Evolutionary conservation across 2,888 invertebrate species (phyloP).

Genomic region (Eudasyphora cyanicolor): DNA sequence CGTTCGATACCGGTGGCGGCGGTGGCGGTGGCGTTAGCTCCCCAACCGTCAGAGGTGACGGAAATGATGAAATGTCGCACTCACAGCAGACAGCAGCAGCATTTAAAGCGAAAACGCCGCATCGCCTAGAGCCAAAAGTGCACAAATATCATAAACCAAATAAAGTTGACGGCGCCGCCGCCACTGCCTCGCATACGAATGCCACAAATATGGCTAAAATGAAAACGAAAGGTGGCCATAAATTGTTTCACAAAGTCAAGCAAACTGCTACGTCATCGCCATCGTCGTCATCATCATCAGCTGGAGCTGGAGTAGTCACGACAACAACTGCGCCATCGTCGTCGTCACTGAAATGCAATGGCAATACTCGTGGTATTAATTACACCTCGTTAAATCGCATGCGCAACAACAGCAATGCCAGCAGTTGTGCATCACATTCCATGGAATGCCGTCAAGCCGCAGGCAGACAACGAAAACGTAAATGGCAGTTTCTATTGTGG

Average conservation of each 20-base stretch:
- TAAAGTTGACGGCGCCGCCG: not conserved
- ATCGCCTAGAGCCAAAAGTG: constrained; percentile 66
- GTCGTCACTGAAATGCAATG: constrained; percentile 13
- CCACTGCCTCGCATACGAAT: not conserved
- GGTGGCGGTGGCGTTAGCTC: constrained; percentile 45
- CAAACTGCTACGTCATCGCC: constrained; percentile 28
- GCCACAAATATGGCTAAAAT: constrained; percentile 32
- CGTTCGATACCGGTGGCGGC: constrained; percentile 68
- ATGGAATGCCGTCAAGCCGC: constrained; percentile 56
- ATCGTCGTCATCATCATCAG: not conserved
- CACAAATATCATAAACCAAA: constrained; percentile 71
- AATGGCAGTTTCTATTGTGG: constrained; percentile 66
- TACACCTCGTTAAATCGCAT: constrained; percentile 75
- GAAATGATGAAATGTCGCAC: constrained; percentile 62
- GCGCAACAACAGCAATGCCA: constrained; percentile 66
- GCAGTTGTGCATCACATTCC: constrained; percentile 61
- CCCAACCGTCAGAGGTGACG: constrained; percentile 36
- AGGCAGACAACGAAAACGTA: constrained; percentile 55
- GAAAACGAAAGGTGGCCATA: constrained; percentile 60
- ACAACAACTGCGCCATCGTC: constrained; percentile 33
- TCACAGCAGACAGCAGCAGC: constrained; percentile 44
- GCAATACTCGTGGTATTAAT: constrained; percentile 72
- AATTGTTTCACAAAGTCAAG: constrained; percentile 14
- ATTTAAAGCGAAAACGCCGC: constrained; percentile 47
- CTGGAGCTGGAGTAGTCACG: not conserved